phyloP scores from a whole-genome alignment of 1,140 invertebrate species.

The Vanessa tameamea region DNA sequence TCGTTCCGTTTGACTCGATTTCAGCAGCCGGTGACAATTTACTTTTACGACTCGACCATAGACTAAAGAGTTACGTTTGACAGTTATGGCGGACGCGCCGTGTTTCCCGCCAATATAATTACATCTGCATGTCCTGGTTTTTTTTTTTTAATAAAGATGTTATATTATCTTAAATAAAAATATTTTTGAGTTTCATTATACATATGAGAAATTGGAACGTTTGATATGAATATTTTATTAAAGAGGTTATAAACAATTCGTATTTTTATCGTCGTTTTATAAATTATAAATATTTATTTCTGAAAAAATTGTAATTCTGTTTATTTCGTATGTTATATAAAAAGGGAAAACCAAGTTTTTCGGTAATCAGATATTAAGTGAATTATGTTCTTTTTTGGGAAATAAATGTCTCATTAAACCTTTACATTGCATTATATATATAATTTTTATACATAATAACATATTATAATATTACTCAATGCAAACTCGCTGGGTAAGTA shows the following conservation, averaged over 20 bases:
- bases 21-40: constrained; percentile 78
- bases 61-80: constrained; percentile 77
- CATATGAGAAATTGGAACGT: background rate
- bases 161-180: background rate
- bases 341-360: too few species aligned
- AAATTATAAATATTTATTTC: too few species aligned
- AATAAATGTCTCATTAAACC: too few species aligned
- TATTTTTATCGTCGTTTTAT: background rate
- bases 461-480: too few species aligned
- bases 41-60: constrained; percentile 74
- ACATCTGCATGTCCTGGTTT: constrained; percentile 31
- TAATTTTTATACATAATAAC: too few species aligned
- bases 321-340: too few species aligned
- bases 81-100: constrained; percentile 73
- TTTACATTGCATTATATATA: too few species aligned
- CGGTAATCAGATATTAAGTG: too few species aligned
- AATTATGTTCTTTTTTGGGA: too few species aligned
- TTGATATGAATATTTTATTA: background rate
- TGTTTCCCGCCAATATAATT: constrained; percentile 39
- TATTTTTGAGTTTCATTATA: background rate
- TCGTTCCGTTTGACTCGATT: constrained; percentile 48
- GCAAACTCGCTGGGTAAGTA: too few species aligned
- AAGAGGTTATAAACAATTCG: background rate
- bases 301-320: too few species aligned
- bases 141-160: constrained; percentile 20